Percentiles rank a stretch among this genome's conserved stretches.
phyloP scores from a whole-genome alignment of 1,140 invertebrate species.

The Antheraea pernyi region DNA sequence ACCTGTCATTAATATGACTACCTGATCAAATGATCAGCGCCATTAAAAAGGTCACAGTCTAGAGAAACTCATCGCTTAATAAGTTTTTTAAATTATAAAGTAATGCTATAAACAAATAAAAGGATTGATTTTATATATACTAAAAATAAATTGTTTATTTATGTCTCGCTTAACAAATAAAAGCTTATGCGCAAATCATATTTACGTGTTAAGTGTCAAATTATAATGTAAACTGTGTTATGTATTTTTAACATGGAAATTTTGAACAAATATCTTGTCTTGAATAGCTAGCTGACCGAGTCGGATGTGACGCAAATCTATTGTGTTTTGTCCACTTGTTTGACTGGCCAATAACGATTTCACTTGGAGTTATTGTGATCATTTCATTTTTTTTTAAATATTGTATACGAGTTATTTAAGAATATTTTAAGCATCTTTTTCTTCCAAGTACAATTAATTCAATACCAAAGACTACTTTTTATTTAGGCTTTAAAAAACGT shows the following conservation, averaged over 20 bases:
- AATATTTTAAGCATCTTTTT: too few species aligned
- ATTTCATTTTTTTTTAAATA: not conserved
- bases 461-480: too few species aligned
- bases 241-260: conserved; percentile 18
- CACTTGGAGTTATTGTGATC: conserved; percentile 28
- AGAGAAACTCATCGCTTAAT: too few species aligned
- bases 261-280: conserved; percentile 25
- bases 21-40: too few species aligned
- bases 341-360: conserved; percentile 32
- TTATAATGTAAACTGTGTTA: conserved; percentile 18
- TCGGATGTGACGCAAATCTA: conserved; percentile 28
- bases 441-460: too few species aligned
- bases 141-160: not conserved
- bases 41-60: too few species aligned
- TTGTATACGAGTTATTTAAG: too few species aligned
- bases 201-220: conserved; percentile 5
- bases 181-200: not conserved
- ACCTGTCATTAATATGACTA: too few species aligned
- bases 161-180: not conserved
- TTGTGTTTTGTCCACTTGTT: conserved; percentile 25
- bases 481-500: too few species aligned
- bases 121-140: not conserved
- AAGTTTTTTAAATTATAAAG: too few species aligned
- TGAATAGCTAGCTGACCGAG: conserved; percentile 14
- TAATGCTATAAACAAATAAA: too few species aligned